Evolutionary conservation across 64 coral and sea anemone genomes (phyloP), one percentile per base, ranked within the genome.

Genomic region (Montipora capricornis): DNA sequence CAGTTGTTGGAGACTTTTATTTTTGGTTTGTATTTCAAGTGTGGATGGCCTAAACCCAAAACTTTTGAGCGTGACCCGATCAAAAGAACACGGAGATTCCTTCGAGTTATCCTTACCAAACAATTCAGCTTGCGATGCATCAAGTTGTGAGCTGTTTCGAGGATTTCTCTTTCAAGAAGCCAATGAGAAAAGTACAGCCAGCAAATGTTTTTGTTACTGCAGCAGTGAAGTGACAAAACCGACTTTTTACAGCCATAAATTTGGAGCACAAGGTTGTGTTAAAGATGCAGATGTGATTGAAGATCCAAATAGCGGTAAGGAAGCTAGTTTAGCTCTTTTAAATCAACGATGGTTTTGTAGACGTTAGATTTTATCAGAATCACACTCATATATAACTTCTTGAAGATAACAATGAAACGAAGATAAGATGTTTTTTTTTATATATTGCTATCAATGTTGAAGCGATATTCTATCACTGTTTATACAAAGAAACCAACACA

Each of bases 21-120:
- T 64, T 73, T 2, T 86, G 19, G 82, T 71, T 50, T 13, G 46
- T 48, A 22, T 86, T 68, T 19, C 45, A 15, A n/a, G 16, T 20
- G 14, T 86, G 16, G 10, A 86, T 47, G 64, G 62, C 17, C 71
- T 19, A 13, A 11, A 19, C 4, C 1, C 64, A 9, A 70, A 70
- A 49, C 3, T 86, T 49, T 22, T 86, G 66, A 86, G 82, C 47
- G 64, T 86, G 17, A 86, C 82, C 14, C 82, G 66, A 22, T 86
- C 82, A 50, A 49, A 16, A 6, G 66, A 50, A 15, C 19, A 22
- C 19, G 82, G 82, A 51, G 82, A 86, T 19, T 49, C 10, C 8
- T 86, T 86, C 19, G 82, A 50, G 66, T 45, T 86, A 5, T 11
- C 37, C 5, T 73, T 45, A 4, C 61, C 4, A 8, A 78, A 78